Evolutionary conservation across 2,888 invertebrate species (phyloP), one percentile per base, ranked within the genome.

Genomic region (Melieria picta): DNA sequence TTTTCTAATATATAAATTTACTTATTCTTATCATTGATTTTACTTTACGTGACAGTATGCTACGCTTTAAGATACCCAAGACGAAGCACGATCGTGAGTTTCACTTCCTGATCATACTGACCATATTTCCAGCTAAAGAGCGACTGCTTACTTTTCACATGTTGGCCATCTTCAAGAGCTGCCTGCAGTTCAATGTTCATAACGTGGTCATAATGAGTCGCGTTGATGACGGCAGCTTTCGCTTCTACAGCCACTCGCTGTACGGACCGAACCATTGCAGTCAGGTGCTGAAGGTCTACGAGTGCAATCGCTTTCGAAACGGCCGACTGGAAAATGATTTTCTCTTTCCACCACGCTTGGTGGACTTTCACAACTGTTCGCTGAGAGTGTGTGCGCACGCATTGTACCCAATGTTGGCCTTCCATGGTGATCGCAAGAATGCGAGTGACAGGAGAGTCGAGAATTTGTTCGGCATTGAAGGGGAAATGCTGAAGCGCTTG

Each of bases 391-490:
- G 79, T 42, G 81, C 80, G 69, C 77, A 77, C 16, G 69, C 75
- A 0, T 1, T 78, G 46, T 73, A 77, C 7, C 84, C 84, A 0
- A 74, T 80, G 11, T 63, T 83, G 10, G 73, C 55, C 6, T 85
- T 84, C 56, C 0, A 70, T 0, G 84, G 86, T 0, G 75, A 85
- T 60, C 10, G 4, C 0, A 52, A 55, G 0, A 78, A 81, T 71
- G 70, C 77, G 7, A 52, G 69, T 43, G n/a, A 68, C 68, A 67
- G 76, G 5, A 61, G 78, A n/a, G 57, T 50, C 4, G 60, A 71
- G 13, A 80, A 79, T 0, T 72, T 84, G 0, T 69, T 63, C 0
- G 85, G 86, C 3, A 75, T 85, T 46, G 86, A 86, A 48, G 85
- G 83, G 0, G 79, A 79, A 5, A 66, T 85, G 6, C 72, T 86